Percentiles rank a stretch among this genome's conserved stretches.
Evolutionary conservation across 2,888 invertebrate genomes (phyloP).

Genomic region (Atethmia centrago): DNA sequence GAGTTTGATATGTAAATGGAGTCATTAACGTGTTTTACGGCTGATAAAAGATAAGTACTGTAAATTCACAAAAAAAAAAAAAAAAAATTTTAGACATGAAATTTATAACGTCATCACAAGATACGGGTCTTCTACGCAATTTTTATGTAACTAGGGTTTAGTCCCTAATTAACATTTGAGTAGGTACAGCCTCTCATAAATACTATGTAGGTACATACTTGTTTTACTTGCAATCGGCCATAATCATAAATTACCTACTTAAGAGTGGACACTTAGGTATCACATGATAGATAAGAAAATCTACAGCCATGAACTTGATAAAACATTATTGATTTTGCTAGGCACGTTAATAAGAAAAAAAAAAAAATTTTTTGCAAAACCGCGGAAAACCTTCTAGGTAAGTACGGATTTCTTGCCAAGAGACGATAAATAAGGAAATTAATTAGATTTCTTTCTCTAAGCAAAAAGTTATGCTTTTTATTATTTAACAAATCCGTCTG

Average conservation of each 20-base stretch:
- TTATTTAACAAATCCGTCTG: slow-evolving; percentile 24
- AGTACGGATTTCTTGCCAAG: slow-evolving; percentile 36
- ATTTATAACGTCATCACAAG: not conserved
- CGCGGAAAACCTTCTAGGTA: slow-evolving; percentile 31
- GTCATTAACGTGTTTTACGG: slow-evolving; percentile 24
- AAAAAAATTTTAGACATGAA: not conserved
- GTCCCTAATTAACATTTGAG: slow-evolving; percentile 9
- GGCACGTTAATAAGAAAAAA: not conserved
- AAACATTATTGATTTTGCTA: slow-evolving; percentile 42
- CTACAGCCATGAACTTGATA: slow-evolving; percentile 68
- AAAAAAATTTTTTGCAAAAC: slow-evolving; percentile 25
- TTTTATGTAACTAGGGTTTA: slow-evolving; percentile 8
- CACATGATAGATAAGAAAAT: slow-evolving; percentile 54
- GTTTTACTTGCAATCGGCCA: slow-evolving; percentile 25
- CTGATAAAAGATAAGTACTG: slow-evolving; percentile 13
- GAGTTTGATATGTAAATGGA: slow-evolving; percentile 26
- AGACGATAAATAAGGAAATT: slow-evolving; percentile 61
- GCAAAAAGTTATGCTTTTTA: slow-evolving; percentile 55
- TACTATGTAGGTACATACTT: no score
- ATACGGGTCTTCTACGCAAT: slow-evolving; percentile 6
- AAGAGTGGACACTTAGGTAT: slow-evolving; percentile 37
- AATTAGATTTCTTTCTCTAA: slow-evolving; percentile 58
- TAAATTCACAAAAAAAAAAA: not conserved
- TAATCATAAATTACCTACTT: slow-evolving; percentile 43
- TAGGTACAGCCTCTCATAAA: slow-evolving; percentile 41